phyloP scores from a whole-genome alignment of 2,113 vertebrate genomes.

The Lucifuga dentata region DNA sequence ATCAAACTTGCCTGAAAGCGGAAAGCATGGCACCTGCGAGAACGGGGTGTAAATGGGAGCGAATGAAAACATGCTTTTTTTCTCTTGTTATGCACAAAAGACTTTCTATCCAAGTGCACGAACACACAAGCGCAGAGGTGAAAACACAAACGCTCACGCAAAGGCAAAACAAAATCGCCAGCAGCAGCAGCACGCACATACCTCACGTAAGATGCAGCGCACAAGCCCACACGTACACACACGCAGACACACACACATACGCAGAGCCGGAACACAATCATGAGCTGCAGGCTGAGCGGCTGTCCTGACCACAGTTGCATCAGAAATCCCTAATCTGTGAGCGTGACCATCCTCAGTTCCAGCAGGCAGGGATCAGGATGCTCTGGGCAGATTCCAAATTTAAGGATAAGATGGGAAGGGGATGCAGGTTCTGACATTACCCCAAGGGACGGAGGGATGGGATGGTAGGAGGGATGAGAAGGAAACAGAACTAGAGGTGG shows the following conservation, averaged over 20 bases:
- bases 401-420: conserved; percentile 53
- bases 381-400: conserved; percentile 73
- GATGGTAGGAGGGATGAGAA: neutral
- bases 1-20: conserved; percentile 14
- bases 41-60: conserved; percentile 26
- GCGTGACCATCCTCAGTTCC: conserved; percentile 75
- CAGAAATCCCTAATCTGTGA: conserved; percentile 75
- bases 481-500: neutral
- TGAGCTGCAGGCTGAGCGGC: conserved; percentile 64
- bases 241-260: conserved; percentile 13
- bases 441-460: neutral
- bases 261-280: conserved; percentile 43
- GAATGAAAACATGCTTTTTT: conserved; percentile 37
- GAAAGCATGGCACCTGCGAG: conserved; percentile 2
- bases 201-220: conserved; percentile 16
- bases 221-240: conserved; percentile 15
- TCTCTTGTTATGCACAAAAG: neutral
- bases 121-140: no score
- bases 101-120: conserved; percentile 19
- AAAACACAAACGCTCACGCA: neutral
- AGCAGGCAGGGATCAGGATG: conserved; percentile 70
- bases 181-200: conserved; percentile 20
- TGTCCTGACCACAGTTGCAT: conserved; percentile 67
- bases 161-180: conserved; percentile 26
- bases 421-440: neutral